A percentile compares a stretch with the other conserved stretches of the same genome.
Conservation (phyloP, 2,113 vertebrate species). For the Sylvia atricapilla region DNA sequence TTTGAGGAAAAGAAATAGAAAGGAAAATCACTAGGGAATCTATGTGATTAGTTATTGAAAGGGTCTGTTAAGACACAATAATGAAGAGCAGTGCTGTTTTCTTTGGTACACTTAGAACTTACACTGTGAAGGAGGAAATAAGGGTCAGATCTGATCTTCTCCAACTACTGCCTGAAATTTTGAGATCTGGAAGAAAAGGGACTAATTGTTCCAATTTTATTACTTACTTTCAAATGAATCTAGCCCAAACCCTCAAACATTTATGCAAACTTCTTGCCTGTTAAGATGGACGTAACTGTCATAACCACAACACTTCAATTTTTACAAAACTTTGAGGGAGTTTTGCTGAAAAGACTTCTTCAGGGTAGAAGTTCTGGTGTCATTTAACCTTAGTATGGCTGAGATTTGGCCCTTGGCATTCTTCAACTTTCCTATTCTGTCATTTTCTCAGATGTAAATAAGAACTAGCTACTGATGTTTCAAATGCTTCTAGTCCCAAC, state of each 20-base stretch:
- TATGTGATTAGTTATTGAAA: not conserved
- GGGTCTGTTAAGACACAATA: not conserved
- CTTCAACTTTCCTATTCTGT: not conserved
- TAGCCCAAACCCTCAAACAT: conserved; percentile 4
- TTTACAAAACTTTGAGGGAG: not conserved
- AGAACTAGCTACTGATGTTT: not conserved
- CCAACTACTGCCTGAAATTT: conserved; percentile 5
- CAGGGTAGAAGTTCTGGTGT: not conserved
- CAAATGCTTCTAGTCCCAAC: not conserved
- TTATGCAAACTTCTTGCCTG: not conserved
- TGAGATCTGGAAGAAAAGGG: not conserved
- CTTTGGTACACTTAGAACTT: conserved; percentile 6
- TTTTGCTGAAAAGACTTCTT: not conserved
- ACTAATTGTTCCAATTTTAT: conserved; percentile 18
- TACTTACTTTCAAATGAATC: conserved; percentile 16
- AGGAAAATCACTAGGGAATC: conserved; percentile 3
- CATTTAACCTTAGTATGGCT: not conserved
- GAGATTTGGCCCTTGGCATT: not conserved
- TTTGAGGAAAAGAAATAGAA: conserved; percentile 2
- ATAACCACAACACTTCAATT: not conserved
- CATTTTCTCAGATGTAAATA: not conserved
- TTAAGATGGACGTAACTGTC: not conserved
- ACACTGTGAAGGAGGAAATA: not conserved
- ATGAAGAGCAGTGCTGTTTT: not conserved
- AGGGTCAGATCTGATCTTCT: not conserved